phyloP scores from a whole-genome alignment of 2,113 vertebrate genomes.

The Edolisoma coerulescens region DNA sequence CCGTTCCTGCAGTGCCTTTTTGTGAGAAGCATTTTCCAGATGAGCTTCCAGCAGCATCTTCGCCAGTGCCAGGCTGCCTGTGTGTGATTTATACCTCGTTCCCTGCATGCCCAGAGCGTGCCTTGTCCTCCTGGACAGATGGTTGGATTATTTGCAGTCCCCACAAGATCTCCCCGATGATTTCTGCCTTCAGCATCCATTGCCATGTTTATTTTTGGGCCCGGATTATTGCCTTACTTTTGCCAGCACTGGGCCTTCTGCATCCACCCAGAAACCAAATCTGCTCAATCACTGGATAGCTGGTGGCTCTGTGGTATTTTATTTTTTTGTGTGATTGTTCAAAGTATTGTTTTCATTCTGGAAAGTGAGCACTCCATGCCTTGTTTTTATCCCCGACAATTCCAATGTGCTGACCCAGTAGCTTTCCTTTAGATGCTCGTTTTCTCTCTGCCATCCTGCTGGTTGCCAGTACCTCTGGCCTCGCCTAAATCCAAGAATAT shows the following conservation, averaged over 20 bases:
- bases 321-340: background rate
- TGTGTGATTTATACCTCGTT: background rate
- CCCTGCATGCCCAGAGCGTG: background rate
- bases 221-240: background rate
- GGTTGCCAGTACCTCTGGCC: background rate
- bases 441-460: background rate
- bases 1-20: background rate
- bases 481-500: background rate
- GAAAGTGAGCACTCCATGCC: background rate
- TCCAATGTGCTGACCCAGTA: background rate
- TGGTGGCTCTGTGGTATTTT: background rate
- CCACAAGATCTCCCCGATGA: background rate
- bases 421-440: background rate
- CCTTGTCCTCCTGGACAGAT: background rate
- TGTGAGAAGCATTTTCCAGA: background rate
- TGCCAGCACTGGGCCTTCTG: background rate
- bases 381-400: background rate
- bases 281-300: background rate
- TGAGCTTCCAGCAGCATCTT: background rate
- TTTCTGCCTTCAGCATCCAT: background rate
- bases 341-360: background rate
- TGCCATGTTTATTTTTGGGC: background rate
- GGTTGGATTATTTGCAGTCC: constrained; percentile 19
- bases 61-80: background rate
- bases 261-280: background rate